Conservation (phyloP, 2,113 vertebrate genomes). For the Falcunculus frontatus region DNA sequence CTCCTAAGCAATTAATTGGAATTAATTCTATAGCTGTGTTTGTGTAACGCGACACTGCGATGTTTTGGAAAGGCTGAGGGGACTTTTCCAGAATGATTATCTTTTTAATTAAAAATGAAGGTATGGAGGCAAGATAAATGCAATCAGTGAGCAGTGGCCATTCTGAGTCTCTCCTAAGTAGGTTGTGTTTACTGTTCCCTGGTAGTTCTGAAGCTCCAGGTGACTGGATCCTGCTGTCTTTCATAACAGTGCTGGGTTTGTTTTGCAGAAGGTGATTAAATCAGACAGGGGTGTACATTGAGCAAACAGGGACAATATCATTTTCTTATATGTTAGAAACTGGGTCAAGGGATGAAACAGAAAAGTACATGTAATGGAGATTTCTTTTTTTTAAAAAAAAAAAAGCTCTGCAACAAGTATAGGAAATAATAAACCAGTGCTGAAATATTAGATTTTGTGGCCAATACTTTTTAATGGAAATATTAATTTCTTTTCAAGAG, state of each 20-base stretch:
- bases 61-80: background rate
- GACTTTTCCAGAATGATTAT: background rate
- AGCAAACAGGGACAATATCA: background rate
- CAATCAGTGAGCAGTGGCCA: background rate
- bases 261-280: constrained; percentile 29
- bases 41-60: background rate
- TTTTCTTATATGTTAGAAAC: background rate
- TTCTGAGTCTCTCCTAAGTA: constrained; percentile 24
- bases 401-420: background rate
- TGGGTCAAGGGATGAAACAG: background rate
- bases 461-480: background rate
- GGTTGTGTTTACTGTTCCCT: constrained; percentile 61
- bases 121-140: background rate
- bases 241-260: background rate
- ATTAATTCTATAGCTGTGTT: background rate
- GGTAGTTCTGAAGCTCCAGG: constrained; percentile 11
- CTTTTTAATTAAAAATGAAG: constrained; percentile 44
- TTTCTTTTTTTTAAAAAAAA: background rate
- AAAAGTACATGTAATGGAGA: background rate
- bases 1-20: background rate
- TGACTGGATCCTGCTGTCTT: constrained; percentile 36
- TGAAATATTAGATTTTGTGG: background rate
- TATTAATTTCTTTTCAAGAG: background rate
- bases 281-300: background rate
- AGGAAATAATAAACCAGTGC: background rate